Percentiles rank a stretch among this genome's conserved stretches.
Evolutionary conservation across 2,113 vertebrate genomes (phyloP).

Genomic region (Mustela nigripes): DNA sequence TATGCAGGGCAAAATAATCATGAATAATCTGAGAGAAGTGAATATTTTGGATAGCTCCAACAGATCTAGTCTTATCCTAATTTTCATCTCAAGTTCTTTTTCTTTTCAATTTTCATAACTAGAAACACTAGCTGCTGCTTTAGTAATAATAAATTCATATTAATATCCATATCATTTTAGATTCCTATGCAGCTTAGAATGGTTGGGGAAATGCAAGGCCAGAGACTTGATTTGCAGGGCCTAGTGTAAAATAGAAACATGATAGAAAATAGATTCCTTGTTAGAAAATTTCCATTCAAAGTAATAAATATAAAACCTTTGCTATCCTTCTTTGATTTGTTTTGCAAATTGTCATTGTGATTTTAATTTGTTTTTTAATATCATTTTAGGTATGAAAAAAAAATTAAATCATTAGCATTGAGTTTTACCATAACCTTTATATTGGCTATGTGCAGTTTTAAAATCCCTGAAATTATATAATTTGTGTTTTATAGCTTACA

Average conservation of each 20-base stretch:
- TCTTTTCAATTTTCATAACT: neutral
- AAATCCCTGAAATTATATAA: neutral
- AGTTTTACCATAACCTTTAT: neutral
- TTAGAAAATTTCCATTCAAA: neutral
- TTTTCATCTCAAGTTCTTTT: conserved; percentile 1
- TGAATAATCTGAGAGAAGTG: neutral
- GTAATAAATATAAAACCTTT: neutral
- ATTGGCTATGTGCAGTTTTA: neutral
- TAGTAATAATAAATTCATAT: neutral
- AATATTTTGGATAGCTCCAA: conserved; percentile 12
- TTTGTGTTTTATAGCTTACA: neutral
- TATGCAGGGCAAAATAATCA: neutral
- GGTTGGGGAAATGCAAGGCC: neutral
- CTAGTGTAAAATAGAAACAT: neutral
- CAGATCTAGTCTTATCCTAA: neutral
- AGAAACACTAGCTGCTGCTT: neutral
- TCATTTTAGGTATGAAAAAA: neutral
- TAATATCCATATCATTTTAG: neutral
- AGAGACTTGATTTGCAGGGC: neutral
- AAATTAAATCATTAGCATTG: conserved; percentile 7
- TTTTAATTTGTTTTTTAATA: conserved; percentile 14
- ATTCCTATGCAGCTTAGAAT: neutral
- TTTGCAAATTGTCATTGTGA: neutral
- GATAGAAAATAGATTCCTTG: neutral
- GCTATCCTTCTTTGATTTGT: neutral